These are phyloP conservation scores for Cirrhinus molitorella DNA, from an alignment of 2,797 vertebrate species.

Conservation along the genomic window DNA sequence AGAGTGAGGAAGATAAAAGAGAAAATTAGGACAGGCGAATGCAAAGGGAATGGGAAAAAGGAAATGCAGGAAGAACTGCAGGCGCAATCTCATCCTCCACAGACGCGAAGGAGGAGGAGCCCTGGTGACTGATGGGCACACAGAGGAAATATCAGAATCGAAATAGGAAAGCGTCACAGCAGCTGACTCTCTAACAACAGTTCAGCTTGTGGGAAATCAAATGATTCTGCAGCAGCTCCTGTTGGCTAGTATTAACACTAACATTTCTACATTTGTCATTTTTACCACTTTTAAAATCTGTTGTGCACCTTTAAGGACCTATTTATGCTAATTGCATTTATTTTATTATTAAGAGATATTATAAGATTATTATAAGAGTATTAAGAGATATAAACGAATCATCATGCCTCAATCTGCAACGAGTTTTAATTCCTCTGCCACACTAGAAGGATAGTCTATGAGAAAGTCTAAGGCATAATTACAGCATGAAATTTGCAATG, in stretches of 20 bases:
- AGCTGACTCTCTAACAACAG: neutral
- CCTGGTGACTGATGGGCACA: slow-evolving; percentile 4
- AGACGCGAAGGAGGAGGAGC: slow-evolving; percentile 19
- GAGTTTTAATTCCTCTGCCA: neutral
- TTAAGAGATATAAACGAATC: neutral
- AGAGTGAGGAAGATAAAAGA: slow-evolving; percentile 2
- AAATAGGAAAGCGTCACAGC: neutral
- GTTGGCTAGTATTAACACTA: neutral
- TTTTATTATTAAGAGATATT: neutral
- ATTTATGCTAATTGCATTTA: neutral
- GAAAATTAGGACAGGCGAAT: neutral
- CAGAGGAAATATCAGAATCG: slow-evolving; percentile 9
- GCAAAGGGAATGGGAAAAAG: neutral
- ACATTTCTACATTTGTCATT: neutral
- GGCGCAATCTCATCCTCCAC: neutral
- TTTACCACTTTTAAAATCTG: neutral
- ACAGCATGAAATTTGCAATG: neutral
- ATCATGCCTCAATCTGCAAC: neutral
- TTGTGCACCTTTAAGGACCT: neutral
- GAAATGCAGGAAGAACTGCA: slow-evolving; percentile 15
- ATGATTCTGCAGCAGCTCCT: neutral
- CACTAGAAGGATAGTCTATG: neutral
- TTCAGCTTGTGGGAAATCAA: neutral
- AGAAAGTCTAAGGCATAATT: neutral
- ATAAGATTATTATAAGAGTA: too few species aligned